Evolutionary conservation across 2,888 invertebrate species (phyloP), one percentile per base, ranked within the genome.

Genomic region (Oxycera nigricornis): DNA sequence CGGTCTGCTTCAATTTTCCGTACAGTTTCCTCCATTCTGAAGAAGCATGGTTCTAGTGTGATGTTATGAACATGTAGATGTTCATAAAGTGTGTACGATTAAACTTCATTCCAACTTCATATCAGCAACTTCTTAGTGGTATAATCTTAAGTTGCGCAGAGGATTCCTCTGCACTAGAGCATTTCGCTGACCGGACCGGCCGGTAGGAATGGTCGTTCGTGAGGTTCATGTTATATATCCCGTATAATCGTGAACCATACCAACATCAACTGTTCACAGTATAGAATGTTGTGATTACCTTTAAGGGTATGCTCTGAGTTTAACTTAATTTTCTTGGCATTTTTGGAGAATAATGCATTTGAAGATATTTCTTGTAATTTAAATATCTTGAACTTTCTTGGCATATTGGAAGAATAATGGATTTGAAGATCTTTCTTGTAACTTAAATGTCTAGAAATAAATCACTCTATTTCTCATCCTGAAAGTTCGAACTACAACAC

Each of bases 1-100:
- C 59, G 59, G 59, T 28, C 59, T 26, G n/a, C 30, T 28, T 26
- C 59, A 59, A 59, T 59, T 59, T 59, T 59, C 59, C 30, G 59
- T 59, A 59, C 59, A 26, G 59, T 59, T 59, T 59, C 30, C 59
- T 55, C 28, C 30, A 59, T 59, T 28, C 28, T 59, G 20, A 20
- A 55, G 17, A 24, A 55, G 17, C 52, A n/a, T 46, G 46, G 46
- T 55, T 55, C 52, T 55, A 24, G 17, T 46, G 14, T 24, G 24
- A 4, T 55, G 9, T 11, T 55, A 50, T 20, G 24, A 11, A 6
- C 6, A 6, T 4, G 6, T 55, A 7, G 55, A 20, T 55, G 11
- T 22, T 55, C 9, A 39, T 9, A 14, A 50, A 22, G 20, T 20
- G 22, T 9, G 24, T 22, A 20, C 24, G 4, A 28, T 28, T 30